A percentile compares a stretch with the other conserved stretches of the same genome.
Conservation (phyloP, 2,797 vertebrate species). For the Pyrocephalus nanus region DNA sequence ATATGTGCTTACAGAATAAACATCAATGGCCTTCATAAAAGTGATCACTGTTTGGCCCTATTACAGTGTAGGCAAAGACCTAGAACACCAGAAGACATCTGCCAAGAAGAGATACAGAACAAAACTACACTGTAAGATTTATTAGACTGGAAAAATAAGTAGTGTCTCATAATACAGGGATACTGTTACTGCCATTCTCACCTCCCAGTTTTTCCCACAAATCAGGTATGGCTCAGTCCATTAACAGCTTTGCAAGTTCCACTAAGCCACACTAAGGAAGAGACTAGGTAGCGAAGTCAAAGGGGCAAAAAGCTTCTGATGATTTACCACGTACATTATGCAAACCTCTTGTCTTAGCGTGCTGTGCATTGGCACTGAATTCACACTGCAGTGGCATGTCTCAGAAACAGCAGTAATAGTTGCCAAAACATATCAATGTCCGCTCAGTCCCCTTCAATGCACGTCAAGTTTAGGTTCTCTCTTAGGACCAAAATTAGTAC, state of each 20-base stretch:
- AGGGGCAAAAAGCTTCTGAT: neutral
- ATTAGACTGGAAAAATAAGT: neutral
- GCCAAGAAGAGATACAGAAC: neutral
- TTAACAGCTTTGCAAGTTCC: neutral
- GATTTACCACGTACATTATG: neutral
- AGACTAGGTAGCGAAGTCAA: neutral
- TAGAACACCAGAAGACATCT: neutral
- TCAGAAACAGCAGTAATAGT: neutral
- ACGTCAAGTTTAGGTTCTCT: neutral
- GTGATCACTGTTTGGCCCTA: neutral
- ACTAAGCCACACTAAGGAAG: neutral
- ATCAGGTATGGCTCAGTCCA: neutral
- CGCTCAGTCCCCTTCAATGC: neutral
- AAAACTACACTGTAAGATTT: neutral
- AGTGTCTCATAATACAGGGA: neutral
- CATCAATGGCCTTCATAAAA: fast-evolving
- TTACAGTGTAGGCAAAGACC: neutral
- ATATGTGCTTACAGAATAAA: neutral
- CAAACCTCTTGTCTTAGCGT: neutral
- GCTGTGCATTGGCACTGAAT: neutral
- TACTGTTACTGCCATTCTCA: neutral
- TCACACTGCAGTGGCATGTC: neutral
- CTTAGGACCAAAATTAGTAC: neutral
- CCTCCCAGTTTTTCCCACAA: neutral
- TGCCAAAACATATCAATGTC: neutral